Base-by-base conservation (phyloP, 1,140 invertebrate genomes). In the Leptonema lineaticorne region DNA sequence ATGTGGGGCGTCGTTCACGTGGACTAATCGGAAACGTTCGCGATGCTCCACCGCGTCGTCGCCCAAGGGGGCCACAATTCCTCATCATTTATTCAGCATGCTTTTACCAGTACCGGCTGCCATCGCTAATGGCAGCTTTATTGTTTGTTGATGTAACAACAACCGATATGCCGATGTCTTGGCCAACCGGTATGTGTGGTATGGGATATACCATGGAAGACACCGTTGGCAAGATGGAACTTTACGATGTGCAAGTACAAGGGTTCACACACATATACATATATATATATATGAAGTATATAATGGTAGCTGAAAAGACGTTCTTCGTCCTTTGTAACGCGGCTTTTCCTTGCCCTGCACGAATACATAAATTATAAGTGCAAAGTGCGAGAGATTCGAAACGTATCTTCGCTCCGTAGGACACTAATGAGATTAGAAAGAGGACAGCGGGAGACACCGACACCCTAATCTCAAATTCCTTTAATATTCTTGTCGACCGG, bases 111-210 rank as follows among this genome's bases (percentile, higher is more conserved):
- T 8, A n/a, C 41, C 62, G 26, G 41, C 33, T 48, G 41, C 50
- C 22, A 56, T 45, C 65, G 65, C 56, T 67, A 67, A 67, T 67
- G 65, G 65, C 18, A 58, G 53, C 65, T 67, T 67, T 67, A 67
- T 67, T 67, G 65, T 67, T 67, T 67, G 65, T 60, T 48, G 65
- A 67, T 59, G 65, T 67, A 66, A 53, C 63, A 53, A 14, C 63
- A 48, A 24, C 20, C 65, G 24, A 58, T 58, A 57, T 22, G 22
- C 24, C 46, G 29, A 24, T 45, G 53, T 59, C 30, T 29, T 57
- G 48, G 53, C 5, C 50, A 4, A 26, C 50, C 18, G n/a, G 41
- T 7, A 63, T 46, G 29, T n/a, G n/a, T n/a, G n/a, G n/a, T n/a
- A n/a, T 46, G 33, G 60, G n/a, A n/a, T n/a, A n/a, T n/a, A n/a